Conservation (phyloP, 2,113 vertebrate species). For the Onychostoma macrolepis region DNA sequence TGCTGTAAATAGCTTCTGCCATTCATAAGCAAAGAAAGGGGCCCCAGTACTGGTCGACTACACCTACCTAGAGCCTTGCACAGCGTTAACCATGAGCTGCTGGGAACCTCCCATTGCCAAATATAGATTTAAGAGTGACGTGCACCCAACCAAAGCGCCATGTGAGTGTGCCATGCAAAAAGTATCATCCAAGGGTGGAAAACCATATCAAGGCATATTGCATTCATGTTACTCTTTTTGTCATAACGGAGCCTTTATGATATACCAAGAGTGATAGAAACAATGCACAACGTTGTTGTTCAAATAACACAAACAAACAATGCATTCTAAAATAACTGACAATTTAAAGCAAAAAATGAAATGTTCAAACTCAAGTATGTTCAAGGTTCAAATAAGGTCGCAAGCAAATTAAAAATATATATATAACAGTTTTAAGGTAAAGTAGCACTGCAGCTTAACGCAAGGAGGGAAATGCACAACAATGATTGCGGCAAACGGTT, state of each 20-base stretch:
- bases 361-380: background rate
- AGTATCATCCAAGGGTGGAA: conserved; percentile 52
- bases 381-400: conserved; percentile 21
- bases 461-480: conserved; percentile 27
- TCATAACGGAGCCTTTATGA: conserved; percentile 18
- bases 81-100: conserved; percentile 44
- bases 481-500: conserved; percentile 44
- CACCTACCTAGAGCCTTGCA: conserved; percentile 55
- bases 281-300: background rate
- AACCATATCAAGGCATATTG: conserved; percentile 66
- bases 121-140: conserved; percentile 62
- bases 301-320: background rate
- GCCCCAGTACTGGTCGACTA: conserved; percentile 45
- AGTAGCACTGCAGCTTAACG: conserved; percentile 43
- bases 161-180: conserved; percentile 53
- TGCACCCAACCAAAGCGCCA: conserved; percentile 53
- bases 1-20: conserved; percentile 50
- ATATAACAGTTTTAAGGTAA: background rate
- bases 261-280: background rate
- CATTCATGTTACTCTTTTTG: conserved; percentile 38
- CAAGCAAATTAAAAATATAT: background rate
- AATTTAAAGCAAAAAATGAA: background rate
- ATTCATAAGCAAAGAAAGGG: conserved; percentile 49
- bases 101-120: conserved; percentile 69
- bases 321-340: background rate